These are phyloP conservation scores for Julus scanicus DNA, from an alignment of 2,888 invertebrate genomes.

Conservation along the genomic window DNA sequence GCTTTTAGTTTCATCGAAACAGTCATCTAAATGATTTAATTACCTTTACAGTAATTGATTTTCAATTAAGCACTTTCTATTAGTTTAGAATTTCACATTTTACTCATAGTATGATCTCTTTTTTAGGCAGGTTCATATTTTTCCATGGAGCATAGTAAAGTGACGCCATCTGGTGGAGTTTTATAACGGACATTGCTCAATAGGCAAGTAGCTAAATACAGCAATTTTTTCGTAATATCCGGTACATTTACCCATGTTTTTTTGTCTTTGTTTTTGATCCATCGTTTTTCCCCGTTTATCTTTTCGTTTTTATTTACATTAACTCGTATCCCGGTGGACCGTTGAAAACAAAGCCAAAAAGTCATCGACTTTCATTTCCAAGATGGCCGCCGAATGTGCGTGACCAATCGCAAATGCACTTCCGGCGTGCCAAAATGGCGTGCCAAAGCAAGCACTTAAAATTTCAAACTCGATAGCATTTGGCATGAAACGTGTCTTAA, in stretches of 20 bases:
- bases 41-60: too few relatives aligned
- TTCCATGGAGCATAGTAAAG: too few relatives aligned
- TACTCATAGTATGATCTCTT: too few relatives aligned
- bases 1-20: too few relatives aligned
- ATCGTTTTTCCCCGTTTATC: background rate
- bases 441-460: too few relatives aligned
- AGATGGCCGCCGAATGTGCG: background rate
- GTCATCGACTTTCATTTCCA: background rate
- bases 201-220: too few relatives aligned
- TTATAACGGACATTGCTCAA: background rate
- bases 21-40: too few relatives aligned
- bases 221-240: background rate
- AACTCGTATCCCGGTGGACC: background rate
- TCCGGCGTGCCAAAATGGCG: background rate
- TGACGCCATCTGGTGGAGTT: too few relatives aligned
- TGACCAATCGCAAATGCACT: background rate
- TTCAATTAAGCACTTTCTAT: too few relatives aligned
- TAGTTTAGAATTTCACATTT: too few relatives aligned
- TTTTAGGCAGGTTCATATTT: too few relatives aligned
- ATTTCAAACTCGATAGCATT: background rate
- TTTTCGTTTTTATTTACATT: background rate
- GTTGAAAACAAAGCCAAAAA: background rate
- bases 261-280: background rate
- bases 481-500: background rate
- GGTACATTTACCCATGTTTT: background rate